Evolutionary conservation across 53 echinoderm and acorn worm genomes (phyloP).

Genomic region (Zoroaster sp.): DNA sequence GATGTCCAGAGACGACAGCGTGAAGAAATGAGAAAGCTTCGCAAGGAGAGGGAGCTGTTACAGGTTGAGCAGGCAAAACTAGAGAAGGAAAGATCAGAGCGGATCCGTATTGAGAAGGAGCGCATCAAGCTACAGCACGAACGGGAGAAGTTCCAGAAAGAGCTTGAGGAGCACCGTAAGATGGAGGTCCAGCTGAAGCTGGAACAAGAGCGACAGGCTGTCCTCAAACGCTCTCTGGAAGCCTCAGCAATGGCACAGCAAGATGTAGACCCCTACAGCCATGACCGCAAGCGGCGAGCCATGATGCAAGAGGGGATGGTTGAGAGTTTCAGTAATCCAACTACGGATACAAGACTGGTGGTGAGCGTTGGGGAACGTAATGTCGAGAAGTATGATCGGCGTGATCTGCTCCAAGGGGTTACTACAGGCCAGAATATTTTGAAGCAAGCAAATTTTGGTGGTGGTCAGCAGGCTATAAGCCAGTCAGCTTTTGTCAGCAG

Average conservation of each 20-base stretch:
- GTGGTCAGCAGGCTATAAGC: background rate
- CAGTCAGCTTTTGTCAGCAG: background rate
- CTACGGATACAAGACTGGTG: conserved; percentile 45
- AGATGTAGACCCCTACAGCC: conserved; percentile 5
- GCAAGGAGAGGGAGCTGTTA: conserved; percentile 84
- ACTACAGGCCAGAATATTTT: background rate
- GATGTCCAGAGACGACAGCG: conserved; percentile 73
- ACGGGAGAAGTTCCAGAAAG: conserved; percentile 83
- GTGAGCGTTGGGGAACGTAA: conserved; percentile 55
- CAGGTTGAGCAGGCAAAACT: conserved; percentile 75
- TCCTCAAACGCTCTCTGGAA: conserved; percentile 85
- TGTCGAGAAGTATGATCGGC: conserved; percentile 57
- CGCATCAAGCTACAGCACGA: conserved; percentile 84
- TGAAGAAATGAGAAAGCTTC: conserved; percentile 77
- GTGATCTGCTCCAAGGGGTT: background rate
- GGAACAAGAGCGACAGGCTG: conserved; percentile 83
- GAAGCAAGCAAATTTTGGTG: background rate
- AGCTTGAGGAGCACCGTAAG: conserved; percentile 69
- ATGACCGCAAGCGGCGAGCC: conserved; percentile 25
- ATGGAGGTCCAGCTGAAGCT: conserved; percentile 87
- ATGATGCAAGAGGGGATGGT: conserved; percentile 22
- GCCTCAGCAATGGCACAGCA: conserved; percentile 25
- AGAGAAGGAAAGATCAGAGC: conserved; percentile 82
- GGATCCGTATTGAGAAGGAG: conserved; percentile 86
- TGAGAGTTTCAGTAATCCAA: background rate